Evolutionary conservation across 2,797 vertebrate species (phyloP).

Genomic region (Neopelma chrysocephalum): DNA sequence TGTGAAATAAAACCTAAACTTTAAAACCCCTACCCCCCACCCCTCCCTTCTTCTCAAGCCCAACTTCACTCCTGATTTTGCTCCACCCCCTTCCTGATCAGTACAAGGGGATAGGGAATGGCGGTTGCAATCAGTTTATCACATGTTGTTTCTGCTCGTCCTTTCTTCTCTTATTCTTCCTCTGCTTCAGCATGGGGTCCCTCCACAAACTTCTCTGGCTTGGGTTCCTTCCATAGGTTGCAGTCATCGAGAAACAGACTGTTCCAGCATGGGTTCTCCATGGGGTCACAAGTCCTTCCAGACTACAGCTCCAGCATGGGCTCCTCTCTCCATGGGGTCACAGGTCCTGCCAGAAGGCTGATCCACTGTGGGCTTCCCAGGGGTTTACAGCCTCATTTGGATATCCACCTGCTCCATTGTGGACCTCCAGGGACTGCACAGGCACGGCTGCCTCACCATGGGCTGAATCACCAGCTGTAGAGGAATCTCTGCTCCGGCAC

Average conservation of each 20-base stretch:
- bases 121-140: neutral
- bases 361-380: neutral
- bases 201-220: neutral
- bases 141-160: rapidly evolving
- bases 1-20: neutral
- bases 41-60: neutral
- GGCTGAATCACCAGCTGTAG: rapidly evolving
- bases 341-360: neutral
- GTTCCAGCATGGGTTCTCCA: neutral
- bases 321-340: neutral
- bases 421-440: neutral
- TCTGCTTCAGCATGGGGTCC: neutral
- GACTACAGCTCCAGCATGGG: neutral
- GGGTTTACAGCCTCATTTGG: neutral
- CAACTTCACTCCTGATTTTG: neutral
- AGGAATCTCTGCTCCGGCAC: neutral
- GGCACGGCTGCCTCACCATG: neutral
- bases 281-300: neutral
- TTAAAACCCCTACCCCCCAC: neutral
- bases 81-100: neutral
- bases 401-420: neutral
- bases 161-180: neutral
- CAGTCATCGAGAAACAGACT: neutral
- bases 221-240: too few relatives aligned
- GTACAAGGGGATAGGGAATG: neutral